Conservation (phyloP, 2,113 vertebrate species). For the Petrocephalus microphthalmus region DNA sequence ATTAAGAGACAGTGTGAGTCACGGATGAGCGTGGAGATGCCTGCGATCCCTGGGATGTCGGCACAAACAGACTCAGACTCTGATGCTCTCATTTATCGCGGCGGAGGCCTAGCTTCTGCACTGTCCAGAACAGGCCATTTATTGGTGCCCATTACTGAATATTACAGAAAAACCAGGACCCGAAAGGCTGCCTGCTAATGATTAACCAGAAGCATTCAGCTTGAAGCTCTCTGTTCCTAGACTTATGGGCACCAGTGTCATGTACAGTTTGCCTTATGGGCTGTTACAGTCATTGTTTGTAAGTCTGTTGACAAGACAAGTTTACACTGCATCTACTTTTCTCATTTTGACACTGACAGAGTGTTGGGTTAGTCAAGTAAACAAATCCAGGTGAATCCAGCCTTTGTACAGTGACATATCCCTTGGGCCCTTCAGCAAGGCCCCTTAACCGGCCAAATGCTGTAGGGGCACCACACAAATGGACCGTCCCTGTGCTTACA, state of each 20-base stretch:
- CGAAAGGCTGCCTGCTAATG: neutral
- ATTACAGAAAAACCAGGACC: neutral
- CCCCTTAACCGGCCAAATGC: neutral
- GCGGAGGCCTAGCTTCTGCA: neutral
- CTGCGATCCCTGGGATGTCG: neutral
- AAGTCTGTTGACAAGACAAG: neutral
- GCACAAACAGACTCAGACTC: neutral
- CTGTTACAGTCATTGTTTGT: neutral
- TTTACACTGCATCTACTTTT: neutral
- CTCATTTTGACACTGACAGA: neutral
- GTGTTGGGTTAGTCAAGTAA: neutral
- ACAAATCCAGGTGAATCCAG: neutral
- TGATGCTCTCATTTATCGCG: neutral
- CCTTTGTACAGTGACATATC: neutral
- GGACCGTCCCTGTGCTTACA: neutral
- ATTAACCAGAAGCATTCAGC: neutral
- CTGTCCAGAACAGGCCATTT: neutral
- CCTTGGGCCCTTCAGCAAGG: neutral
- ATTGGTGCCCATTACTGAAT: neutral
- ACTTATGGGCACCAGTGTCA: neutral
- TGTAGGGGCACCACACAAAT: neutral
- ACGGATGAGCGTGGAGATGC: constrained; percentile 12
- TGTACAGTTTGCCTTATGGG: neutral
- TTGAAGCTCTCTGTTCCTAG: neutral
- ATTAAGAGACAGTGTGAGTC: constrained; percentile 11